Conservation (phyloP, 2,888 invertebrate genomes). For the Mythimna pallens region DNA sequence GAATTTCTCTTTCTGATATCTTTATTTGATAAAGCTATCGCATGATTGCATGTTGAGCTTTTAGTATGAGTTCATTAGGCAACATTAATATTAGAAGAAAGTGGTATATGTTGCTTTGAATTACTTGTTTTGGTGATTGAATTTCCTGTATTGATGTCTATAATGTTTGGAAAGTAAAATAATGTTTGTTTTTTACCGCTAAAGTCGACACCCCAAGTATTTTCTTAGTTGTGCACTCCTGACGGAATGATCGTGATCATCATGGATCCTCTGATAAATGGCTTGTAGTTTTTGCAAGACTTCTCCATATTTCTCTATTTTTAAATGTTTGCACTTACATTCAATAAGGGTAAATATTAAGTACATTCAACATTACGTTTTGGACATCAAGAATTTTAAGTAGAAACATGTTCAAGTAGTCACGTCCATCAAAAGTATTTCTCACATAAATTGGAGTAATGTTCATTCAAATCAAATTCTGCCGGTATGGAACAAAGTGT, state of each 20-base stretch:
- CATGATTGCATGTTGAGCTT: conserved; percentile 49
- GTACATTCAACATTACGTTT: background rate
- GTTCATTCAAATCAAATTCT: conserved; percentile 39
- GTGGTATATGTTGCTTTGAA: conserved; percentile 13
- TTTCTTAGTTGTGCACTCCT: too few relatives aligned
- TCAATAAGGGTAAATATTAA: background rate
- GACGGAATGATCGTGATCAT: too few relatives aligned
- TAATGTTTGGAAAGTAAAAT: conserved; percentile 4
- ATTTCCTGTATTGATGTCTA: background rate
- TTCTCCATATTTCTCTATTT: too few relatives aligned
- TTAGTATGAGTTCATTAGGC: conserved; percentile 53
- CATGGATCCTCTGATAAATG: too few relatives aligned
- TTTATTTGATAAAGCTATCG: conserved; percentile 52
- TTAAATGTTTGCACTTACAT: too few relatives aligned
- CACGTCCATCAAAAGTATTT: conserved; percentile 19
- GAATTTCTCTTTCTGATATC: conserved; percentile 59
- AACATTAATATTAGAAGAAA: conserved; percentile 47
- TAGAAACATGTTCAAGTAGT: conserved; percentile 4
- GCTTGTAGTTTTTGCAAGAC: too few relatives aligned
- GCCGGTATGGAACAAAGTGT: conserved; percentile 45
- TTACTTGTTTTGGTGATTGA: conserved; percentile 26
- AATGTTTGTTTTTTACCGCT: background rate
- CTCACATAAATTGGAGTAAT: conserved; percentile 41
- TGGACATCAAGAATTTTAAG: background rate
- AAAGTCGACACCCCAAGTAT: background rate